Percentiles rank a stretch among this genome's conserved stretches.
These are phyloP conservation scores for Harpalus rufipes DNA, from an alignment of 2,888 invertebrate genomes.

Conservation along the genomic window DNA sequence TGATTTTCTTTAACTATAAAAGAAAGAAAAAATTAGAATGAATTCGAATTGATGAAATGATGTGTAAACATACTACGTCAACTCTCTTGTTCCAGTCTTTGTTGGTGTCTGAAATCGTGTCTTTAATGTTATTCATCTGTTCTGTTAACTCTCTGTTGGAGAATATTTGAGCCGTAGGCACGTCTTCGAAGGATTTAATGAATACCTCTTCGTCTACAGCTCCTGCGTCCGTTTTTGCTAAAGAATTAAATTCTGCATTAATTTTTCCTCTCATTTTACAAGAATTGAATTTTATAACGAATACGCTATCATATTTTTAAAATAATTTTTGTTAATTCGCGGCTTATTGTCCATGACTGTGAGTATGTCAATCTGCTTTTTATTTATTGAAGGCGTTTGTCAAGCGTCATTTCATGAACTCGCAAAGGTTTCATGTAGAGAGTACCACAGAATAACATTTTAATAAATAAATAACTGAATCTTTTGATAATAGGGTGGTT, in stretches of 20 bases:
- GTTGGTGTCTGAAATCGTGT: slow-evolving; percentile 87
- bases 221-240: slow-evolving; percentile 81
- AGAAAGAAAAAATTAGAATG: background rate
- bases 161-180: slow-evolving; percentile 90
- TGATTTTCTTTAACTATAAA: slow-evolving; percentile 89
- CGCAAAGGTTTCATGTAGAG: no score
- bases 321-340: no score
- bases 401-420: no score
- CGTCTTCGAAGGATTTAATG: slow-evolving; percentile 90
- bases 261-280: no score
- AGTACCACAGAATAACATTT: no score
- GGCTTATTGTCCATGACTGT: no score
- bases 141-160: slow-evolving; percentile 91
- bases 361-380: no score
- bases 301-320: no score
- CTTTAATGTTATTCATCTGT: slow-evolving; percentile 86
- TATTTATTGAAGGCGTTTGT: no score
- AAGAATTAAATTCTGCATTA: background rate
- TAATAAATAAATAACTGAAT: no score
- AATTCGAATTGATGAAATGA: background rate
- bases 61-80: slow-evolving; percentile 85
- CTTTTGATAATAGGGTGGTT: no score
- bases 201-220: slow-evolving; percentile 94
- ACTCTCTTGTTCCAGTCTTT: slow-evolving; percentile 97
- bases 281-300: background rate